Percentiles rank a stretch among this genome's conserved stretches.
phyloP scores from a whole-genome alignment of 2,797 vertebrate genomes.

The Chromobotia macracanthus region DNA sequence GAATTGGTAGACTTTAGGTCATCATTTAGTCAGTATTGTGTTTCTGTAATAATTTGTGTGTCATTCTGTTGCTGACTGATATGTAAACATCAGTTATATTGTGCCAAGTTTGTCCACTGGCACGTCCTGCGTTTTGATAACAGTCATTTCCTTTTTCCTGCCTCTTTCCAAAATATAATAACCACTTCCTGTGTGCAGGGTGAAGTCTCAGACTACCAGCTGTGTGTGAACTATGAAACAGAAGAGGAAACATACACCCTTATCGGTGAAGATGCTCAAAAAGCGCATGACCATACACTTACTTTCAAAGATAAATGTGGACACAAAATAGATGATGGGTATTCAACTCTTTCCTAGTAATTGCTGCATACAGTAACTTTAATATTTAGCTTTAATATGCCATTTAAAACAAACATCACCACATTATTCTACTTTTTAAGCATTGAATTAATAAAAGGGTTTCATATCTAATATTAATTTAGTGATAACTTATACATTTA shows the following conservation, averaged over 20 bases:
- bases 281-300: neutral
- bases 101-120: conserved; percentile 21
- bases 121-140: conserved; percentile 57
- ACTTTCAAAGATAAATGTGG: neutral
- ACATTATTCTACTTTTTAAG: too few species aligned
- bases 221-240: conserved; percentile 77
- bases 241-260: conserved; percentile 75
- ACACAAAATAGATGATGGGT: neutral
- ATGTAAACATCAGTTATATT: conserved; percentile 7
- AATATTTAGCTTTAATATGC: too few species aligned
- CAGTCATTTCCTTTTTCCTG: conserved; percentile 56
- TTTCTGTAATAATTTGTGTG: neutral
- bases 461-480: too few species aligned
- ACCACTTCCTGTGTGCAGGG: conserved; percentile 64
- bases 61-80: conserved; percentile 5
- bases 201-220: conserved; percentile 70
- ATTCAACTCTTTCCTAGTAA: too few species aligned
- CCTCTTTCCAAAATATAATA: conserved; percentile 44
- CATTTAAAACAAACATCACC: too few species aligned
- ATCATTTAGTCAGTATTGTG: neutral
- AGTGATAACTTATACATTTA: too few species aligned
- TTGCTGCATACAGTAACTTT: too few species aligned
- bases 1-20: neutral
- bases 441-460: too few species aligned
- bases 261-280: conserved; percentile 72